Conservation (phyloP, 1,140 invertebrate genomes). For the Leptonema lineaticorne region DNA sequence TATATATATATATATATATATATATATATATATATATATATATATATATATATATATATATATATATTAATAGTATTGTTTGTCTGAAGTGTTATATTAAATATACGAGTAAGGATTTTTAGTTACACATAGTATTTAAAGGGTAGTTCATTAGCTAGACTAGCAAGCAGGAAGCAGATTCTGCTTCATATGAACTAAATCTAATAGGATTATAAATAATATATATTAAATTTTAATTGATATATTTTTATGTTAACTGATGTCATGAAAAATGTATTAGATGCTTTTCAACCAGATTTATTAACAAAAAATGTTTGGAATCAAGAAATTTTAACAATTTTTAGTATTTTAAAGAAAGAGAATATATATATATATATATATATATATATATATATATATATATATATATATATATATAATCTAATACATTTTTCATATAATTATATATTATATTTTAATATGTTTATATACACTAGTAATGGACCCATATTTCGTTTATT, state of each 20-base stretch:
- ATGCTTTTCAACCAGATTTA: too few species aligned
- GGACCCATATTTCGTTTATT: conserved; percentile 37
- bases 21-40: too few species aligned
- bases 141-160: neutral
- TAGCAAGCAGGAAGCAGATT: conserved; percentile 12
- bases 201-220: conserved; percentile 1
- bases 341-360: too few species aligned
- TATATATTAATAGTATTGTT: conserved; percentile 12
- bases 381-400: conserved; percentile 1
- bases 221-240: neutral
- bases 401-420: neutral
- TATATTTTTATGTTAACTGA: conserved; percentile 1
- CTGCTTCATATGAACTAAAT: neutral
- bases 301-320: too few species aligned
- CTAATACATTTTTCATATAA: too few species aligned
- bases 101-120: neutral
- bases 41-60: too few species aligned
- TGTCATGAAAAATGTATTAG: too few species aligned
- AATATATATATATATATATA: conserved; percentile 3
- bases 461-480: conserved; percentile 32
- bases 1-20: too few species aligned
- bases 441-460: too few species aligned
- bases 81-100: conserved; percentile 11
- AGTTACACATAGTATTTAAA: neutral
- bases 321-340: too few species aligned